Base-by-base conservation (phyloP, 1,140 invertebrate genomes). In the Sarcophaga bullata region DNA sequence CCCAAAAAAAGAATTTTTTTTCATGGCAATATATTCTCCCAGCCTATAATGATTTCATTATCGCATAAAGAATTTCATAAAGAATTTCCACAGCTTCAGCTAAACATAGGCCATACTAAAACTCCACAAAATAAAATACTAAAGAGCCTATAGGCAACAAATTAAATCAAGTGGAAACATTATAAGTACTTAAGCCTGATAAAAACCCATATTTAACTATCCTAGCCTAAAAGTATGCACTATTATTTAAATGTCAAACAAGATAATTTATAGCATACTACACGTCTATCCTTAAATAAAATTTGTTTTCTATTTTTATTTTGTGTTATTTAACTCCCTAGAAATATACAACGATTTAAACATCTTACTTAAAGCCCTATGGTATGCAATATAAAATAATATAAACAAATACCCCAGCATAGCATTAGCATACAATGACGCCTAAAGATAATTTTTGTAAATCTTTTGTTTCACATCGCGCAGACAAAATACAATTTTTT, bases 81-180 rank as follows among this genome's bases (percentile, higher is more conserved):
- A 37, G 4, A 37, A 37, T 37, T 37, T 37, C 25, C 25, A 37
- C 25, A 37, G 25, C 25, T 4, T n/a, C n/a, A n/a, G n/a, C n/a
- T n/a, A n/a, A n/a, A n/a, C n/a, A n/a, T n/a, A 37, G 4, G 25
- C 25, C 25, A 37, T 37, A 37, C 25, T 4, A 37, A 37, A 37
- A 37, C 25, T 37, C 25, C 4, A 37, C 25, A 37, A 4, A 37
- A 37, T 37, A 37, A 37, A 1, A 37, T 4, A 2, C 25, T 37
- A 37, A 37, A 37, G 25, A 37, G 25, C 25, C 25, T 37, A 37
- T 37, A 37, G 25, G 4, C 4, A 37, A 37, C 25, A 68, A 68
- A 68, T 68, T 25, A 19, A 19, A 68, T 68, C 62, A 68, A 68
- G 62, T 68, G 62, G 62, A 68, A 68, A 17, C n/a, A 68, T 68